Base-by-base conservation (phyloP, 2,888 invertebrate species). In the Cryptophagus acutangulus region DNA sequence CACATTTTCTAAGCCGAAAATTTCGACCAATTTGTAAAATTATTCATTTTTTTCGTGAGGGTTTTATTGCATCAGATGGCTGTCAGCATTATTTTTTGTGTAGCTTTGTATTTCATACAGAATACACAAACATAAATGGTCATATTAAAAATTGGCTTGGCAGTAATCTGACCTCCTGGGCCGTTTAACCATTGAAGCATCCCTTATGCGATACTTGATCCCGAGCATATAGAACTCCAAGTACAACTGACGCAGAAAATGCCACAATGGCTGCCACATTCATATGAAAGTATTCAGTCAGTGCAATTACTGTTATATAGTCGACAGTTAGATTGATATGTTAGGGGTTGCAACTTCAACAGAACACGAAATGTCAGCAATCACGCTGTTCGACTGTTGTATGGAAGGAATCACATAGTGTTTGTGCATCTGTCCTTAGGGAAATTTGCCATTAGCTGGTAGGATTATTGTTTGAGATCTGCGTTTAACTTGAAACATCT, bases 91-190 rank as follows among this genome's bases (percentile, higher is more conserved):
- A n/a, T n/a, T n/a, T n/a, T n/a, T n/a, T n/a, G n/a, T n/a, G n/a
- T n/a, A n/a, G n/a, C n/a, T n/a, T n/a, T n/a, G n/a, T n/a, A n/a
- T n/a, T n/a, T n/a, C n/a, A n/a, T n/a, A n/a, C n/a, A n/a, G n/a
- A n/a, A n/a, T n/a, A n/a, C 16, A 15, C 9, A 33, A 8, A 15
- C 13, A 13, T 33, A 17, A 13, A 15, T 9, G 8, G 33, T 8
- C 6, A 16, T 10, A 13, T 13, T 13, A 33, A 16, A 16, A 33
- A 33, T 33, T 33, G 33, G 33, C 10, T 33, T 33, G 33, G 33
- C 33, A 33, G 33, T 33, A 33, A 33, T 33, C 33, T 33, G 33
- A 33, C 17, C 33, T 13, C 33, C 10, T 15, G 33, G 33, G 33
- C 15, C 17, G 13, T 33, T 13, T 17, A 15, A 15, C 33, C 9